Evolutionary conservation across 1,140 invertebrate genomes (phyloP).

Genomic region (Ptiloglossa arizonensis): DNA sequence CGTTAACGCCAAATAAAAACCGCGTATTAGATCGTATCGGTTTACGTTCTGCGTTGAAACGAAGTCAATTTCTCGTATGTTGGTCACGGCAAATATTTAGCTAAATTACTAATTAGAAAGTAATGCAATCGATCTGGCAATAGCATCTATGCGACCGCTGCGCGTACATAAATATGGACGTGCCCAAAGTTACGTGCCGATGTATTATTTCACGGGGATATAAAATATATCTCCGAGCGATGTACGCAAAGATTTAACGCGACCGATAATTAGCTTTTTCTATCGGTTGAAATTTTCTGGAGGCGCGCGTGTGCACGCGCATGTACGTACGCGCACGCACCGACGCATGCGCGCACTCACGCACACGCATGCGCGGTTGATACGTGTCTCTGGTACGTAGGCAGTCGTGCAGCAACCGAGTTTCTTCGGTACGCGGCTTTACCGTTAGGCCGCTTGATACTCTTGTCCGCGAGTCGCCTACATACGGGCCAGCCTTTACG

Average conservation of each 20-base stretch:
- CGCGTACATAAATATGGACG: background rate
- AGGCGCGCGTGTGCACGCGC: background rate
- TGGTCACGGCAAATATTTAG: no score
- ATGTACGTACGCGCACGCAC: no score
- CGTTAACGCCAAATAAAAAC: background rate
- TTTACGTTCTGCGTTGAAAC: background rate
- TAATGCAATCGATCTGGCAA: no score
- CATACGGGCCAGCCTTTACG: conserved; percentile 59
- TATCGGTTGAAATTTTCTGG: conserved; percentile 18
- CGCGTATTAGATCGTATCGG: background rate
- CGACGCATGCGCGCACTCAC: conserved; percentile 33
- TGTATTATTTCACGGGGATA: background rate
- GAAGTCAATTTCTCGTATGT: background rate
- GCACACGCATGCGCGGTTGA: no score
- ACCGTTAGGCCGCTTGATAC: conserved; percentile 74
- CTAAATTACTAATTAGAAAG: no score
- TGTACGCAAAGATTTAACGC: conserved; percentile 18
- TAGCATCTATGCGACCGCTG: background rate
- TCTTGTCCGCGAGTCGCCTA: conserved; percentile 66
- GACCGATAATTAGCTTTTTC: conserved; percentile 28
- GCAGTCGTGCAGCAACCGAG: conserved; percentile 71
- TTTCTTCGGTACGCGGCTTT: conserved; percentile 75
- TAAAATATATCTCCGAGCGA: background rate
- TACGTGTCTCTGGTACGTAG: conserved; percentile 59
- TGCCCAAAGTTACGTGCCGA: background rate